Percentiles rank a stretch among this genome's conserved stretches.
These are phyloP conservation scores for Mesaphorura yosii DNA, from an alignment of 1,140 invertebrate genomes.

Conservation along the genomic window DNA sequence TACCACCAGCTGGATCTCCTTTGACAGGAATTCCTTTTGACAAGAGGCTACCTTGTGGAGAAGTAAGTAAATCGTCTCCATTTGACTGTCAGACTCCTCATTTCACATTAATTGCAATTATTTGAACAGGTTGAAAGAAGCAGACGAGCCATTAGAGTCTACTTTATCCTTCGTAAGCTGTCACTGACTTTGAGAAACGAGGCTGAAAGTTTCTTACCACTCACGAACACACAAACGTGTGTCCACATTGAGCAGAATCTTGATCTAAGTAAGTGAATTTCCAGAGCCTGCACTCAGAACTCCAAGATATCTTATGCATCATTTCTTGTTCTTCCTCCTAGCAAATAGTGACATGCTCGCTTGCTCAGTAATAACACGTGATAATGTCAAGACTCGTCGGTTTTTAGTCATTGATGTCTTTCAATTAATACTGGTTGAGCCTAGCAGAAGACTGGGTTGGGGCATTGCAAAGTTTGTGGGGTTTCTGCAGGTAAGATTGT, in stretches of 20 bases:
- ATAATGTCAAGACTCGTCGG: slow-evolving; percentile 74
- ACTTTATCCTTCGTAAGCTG: slow-evolving; percentile 78
- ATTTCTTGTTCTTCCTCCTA: slow-evolving; percentile 40
- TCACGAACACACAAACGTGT: slow-evolving; percentile 79
- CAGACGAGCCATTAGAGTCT: slow-evolving; percentile 82
- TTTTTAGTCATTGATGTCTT: slow-evolving; percentile 90
- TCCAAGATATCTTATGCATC: neutral
- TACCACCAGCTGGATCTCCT: slow-evolving; percentile 92
- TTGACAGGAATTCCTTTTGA: slow-evolving; percentile 92
- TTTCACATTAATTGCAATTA: slow-evolving; percentile 14
- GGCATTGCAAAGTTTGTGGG: slow-evolving; percentile 90
- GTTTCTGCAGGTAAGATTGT: slow-evolving; percentile 58
- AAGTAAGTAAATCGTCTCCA: slow-evolving; percentile 45
- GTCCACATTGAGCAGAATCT: slow-evolving; percentile 83
- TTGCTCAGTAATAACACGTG: slow-evolving; percentile 81
- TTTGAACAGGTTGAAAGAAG: slow-evolving; percentile 71
- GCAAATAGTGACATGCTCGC: slow-evolving; percentile 95
- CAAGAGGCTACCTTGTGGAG: slow-evolving; percentile 87
- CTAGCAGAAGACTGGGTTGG: slow-evolving; percentile 88
- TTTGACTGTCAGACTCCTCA: slow-evolving; percentile 11
- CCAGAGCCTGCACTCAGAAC: neutral
- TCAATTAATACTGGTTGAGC: slow-evolving; percentile 93
- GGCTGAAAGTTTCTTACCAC: slow-evolving; percentile 70
- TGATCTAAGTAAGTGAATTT: slow-evolving; percentile 65
- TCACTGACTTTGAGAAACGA: slow-evolving; percentile 69